Evolutionary conservation across 2,797 vertebrate genomes (phyloP), one percentile per base, ranked within the genome.

Genomic region (Alca torda): DNA sequence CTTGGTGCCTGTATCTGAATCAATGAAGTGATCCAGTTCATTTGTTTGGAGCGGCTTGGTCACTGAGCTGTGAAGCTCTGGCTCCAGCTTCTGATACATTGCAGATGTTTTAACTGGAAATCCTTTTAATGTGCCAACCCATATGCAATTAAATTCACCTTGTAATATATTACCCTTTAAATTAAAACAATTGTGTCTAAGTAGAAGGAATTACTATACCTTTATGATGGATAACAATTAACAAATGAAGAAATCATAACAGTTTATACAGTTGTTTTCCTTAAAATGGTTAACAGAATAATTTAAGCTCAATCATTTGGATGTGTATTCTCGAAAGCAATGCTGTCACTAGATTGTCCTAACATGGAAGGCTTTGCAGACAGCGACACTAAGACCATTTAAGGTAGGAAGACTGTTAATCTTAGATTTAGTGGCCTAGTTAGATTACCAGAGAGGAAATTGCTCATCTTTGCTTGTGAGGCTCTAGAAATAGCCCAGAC

Each of bases 41-140:
- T 97, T 93, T 93, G 39, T 95, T 96, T 95, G 23, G 30, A 87
- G 74, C 45, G 76, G 63, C 48, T 35, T 81, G 78, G 68, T 90
- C 92, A 91, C 86, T 87, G 78, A 96, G 93, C 86, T 96, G 50
- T n/a, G 89, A 97, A 95, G 87, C 67, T 84, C 64, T 94, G 84
- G 41, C 67, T 94, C 19, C 18, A 80, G 76, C 54, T 79, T 61
- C 86, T 82, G 56, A 89, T 53, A 90, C 57, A 83, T 87, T 96
- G 77, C 51, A 81, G 41, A 75, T 79, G 23, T 70, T 88, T 97
- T 86, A 94, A 95, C 45, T 61, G 37, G 75, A 93, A 97, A 93
- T 82, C 43, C 37, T 97, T 92, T 95, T 84, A 91, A 73, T 89
- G 48, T 89, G 65, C 33, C 78, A 85, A 59, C 21, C n/a, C 39